These are phyloP conservation scores for Subanguina moxae DNA, from an alignment of 1,140 invertebrate species.

Conservation along the genomic window DNA sequence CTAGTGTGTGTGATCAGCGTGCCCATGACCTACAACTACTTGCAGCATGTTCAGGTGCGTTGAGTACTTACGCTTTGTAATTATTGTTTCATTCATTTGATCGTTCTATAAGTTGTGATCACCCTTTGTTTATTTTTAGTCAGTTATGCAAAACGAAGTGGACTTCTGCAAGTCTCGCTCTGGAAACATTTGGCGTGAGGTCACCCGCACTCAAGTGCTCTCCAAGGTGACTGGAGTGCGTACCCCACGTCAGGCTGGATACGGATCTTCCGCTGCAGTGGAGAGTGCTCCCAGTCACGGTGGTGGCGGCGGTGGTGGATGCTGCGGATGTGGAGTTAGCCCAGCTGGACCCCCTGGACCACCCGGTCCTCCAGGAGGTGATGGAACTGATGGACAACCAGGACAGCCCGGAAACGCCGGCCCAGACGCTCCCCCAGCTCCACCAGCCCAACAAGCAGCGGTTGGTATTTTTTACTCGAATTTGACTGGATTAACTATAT, in stretches of 20 bases:
- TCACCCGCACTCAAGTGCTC: conserved; percentile 43
- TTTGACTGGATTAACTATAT: no score
- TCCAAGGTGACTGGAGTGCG: conserved; percentile 32
- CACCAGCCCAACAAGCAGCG: conserved; percentile 13
- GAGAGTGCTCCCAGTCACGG: conserved; percentile 1
- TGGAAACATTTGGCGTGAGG: conserved; percentile 45
- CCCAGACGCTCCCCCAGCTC: conserved; percentile 16
- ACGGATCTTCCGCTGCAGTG: not conserved
- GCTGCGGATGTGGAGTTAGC: conserved; percentile 42
- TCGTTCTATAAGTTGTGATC: no score
- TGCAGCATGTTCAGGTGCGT: conserved; percentile 28
- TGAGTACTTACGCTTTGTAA: no score
- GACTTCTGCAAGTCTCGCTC: conserved; percentile 45
- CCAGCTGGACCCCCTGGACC: conserved; percentile 42
- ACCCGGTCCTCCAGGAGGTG: conserved; percentile 31
- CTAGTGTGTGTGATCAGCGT: conserved; percentile 56
- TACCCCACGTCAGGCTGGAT: conserved; percentile 15
- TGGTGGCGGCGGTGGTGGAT: conserved; percentile 27
- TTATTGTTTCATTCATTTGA: no score
- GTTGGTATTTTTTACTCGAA: no score
- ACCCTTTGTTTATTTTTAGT: not conserved
- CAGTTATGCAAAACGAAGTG: conserved; percentile 38
- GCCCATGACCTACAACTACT: conserved; percentile 58
- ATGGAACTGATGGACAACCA: conserved; percentile 26
- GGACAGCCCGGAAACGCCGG: conserved; percentile 20